Evolutionary conservation across 35 echinoderm and acorn worm species (phyloP), one percentile per base, ranked within the genome.

Genomic region (Antedon bifida): DNA sequence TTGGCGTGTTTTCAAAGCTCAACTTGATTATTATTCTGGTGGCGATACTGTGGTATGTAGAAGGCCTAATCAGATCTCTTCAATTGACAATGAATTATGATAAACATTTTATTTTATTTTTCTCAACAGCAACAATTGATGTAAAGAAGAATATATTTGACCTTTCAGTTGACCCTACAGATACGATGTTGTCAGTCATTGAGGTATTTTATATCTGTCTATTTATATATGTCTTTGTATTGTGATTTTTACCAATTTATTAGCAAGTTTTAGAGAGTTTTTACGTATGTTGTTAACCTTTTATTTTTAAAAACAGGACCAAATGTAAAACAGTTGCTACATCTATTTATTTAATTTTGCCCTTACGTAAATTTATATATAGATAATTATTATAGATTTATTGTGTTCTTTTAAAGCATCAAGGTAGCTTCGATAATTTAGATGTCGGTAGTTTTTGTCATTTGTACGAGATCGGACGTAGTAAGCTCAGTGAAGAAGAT

Each of bases 141-240:
- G 95, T 99, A 36, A 99, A 99, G 88, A 99, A 89, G 85, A 99
- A 99, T 34, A 90, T 99, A 9, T 99, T 92, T 92, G 95, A 99
- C 77, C 85, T 99, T 26, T 91, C 95, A 14, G 92, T 91, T 9
- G 91, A 99, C 75, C 95, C 95, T 19, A 85, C 82, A 39, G 93
- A 97, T 30, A 89, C 82, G 19, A 89, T 84, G 44, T 78, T 97
- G 19, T 90, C 90, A 14, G 87, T 97, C 0, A 78, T 97, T 42
- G 93, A 96, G 89, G 93, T 96, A 35, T 33, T 87, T 81, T 16
- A 33, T 55, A 33, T 44, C 51, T 19, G 34, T n/a, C 30, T 73
- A 32, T 32, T 9, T 35, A 80, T 11, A 28, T 35, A 30, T 11
- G 30, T 80, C 10, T 31, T 7, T 79, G 21, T 30, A 23, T 5